Percentiles rank a stretch among this genome's conserved stretches.
Conservation (phyloP, 2,888 invertebrate genomes). For the Conomelus anceps region DNA sequence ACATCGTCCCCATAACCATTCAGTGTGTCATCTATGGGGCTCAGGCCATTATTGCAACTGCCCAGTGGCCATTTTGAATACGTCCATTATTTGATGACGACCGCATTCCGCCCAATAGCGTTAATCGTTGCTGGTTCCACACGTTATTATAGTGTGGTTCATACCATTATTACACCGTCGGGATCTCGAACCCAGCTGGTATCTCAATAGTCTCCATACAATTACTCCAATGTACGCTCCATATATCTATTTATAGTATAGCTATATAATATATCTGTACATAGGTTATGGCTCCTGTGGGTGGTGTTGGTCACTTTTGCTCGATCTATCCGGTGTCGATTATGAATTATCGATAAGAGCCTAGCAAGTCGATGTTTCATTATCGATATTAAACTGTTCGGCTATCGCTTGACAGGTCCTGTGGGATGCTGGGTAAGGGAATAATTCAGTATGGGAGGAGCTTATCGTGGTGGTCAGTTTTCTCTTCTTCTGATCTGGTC, state of each 20-base stretch:
- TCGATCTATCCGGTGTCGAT: not conserved
- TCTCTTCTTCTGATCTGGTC: not conserved
- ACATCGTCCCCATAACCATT: not conserved
- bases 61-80: not conserved
- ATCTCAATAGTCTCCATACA: not conserved
- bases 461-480: not conserved
- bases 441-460: not conserved
- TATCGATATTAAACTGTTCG: not conserved
- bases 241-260: not conserved
- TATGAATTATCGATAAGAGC: not conserved
- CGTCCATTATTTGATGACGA: not conserved
- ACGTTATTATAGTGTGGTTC: not conserved
- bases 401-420: not conserved
- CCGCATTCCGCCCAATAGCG: not conserved
- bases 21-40: not conserved
- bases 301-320: not conserved
- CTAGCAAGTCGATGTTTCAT: not conserved
- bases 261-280: not conserved
- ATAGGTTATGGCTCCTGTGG: not conserved
- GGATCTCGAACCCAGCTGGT: not conserved
- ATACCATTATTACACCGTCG: not conserved
- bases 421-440: not conserved
- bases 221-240: not conserved
- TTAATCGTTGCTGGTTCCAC: too few species aligned
- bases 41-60: not conserved